These are phyloP conservation scores for Regulus satrapa DNA, from an alignment of 2,113 vertebrate genomes.

Conservation along the genomic window DNA sequence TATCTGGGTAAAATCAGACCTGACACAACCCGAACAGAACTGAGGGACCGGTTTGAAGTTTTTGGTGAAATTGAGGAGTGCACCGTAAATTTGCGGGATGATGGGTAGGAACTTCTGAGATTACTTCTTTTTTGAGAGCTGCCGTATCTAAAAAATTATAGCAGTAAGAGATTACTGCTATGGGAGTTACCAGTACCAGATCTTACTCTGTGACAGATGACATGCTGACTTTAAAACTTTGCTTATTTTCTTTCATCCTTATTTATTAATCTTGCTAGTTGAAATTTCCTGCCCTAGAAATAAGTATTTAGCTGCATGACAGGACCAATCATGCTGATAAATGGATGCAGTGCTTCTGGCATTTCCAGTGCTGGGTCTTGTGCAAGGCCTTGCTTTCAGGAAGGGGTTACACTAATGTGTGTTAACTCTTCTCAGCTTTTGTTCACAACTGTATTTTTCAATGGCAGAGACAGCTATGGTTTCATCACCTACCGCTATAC, in stretches of 20 bases:
- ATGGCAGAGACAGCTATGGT: slow-evolving; percentile 94
- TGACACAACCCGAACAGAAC: slow-evolving; percentile 88
- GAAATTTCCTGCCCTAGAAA: slow-evolving; percentile 76
- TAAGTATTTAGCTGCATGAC: slow-evolving; percentile 76
- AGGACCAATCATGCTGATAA: slow-evolving; percentile 77
- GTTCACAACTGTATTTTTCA: slow-evolving; percentile 60
- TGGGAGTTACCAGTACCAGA: slow-evolving; percentile 57
- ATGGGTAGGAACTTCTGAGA: slow-evolving; percentile 85
- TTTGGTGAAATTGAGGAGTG: slow-evolving; percentile 99
- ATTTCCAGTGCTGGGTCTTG: slow-evolving; percentile 14
- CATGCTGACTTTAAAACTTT: slow-evolving; percentile 71
- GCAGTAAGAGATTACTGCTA: slow-evolving; percentile 38
- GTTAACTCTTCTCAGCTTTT: neutral
- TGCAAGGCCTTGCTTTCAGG: neutral
- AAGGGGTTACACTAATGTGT: slow-evolving; percentile 31
- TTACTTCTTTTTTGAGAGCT: slow-evolving; percentile 67
- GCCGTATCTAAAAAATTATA: slow-evolving; percentile 45
- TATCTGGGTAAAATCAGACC: slow-evolving; percentile 93
- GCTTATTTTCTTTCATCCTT: slow-evolving; percentile 75
- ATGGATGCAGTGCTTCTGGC: slow-evolving; percentile 58
- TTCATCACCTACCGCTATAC: slow-evolving; percentile 99
- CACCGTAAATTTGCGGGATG: slow-evolving; percentile 90
- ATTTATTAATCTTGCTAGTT: slow-evolving; percentile 78
- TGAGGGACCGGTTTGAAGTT: slow-evolving; percentile 97
- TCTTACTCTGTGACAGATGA: slow-evolving; percentile 72